Evolutionary conservation across 2,888 invertebrate genomes (phyloP).

Genomic region (Tortrix viridana): DNA sequence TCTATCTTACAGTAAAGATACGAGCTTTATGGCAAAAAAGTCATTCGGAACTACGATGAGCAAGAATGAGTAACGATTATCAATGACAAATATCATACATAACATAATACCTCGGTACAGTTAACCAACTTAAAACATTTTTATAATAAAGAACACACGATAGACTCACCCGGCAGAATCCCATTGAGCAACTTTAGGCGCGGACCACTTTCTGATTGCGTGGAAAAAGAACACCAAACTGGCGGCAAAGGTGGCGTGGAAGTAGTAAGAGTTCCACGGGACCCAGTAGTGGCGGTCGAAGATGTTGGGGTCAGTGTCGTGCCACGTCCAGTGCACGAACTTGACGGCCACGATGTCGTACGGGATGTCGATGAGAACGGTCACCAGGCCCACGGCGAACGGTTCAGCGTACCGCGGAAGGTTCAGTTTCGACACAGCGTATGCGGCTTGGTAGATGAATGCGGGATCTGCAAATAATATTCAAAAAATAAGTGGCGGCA

Average conservation of each 20-base stretch:
- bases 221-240: slow-evolving; percentile 89
- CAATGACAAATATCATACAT: too few species aligned
- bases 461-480: slow-evolving; percentile 78
- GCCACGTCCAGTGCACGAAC: slow-evolving; percentile 94
- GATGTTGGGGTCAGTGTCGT: slow-evolving; percentile 89
- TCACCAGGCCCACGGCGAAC: slow-evolving; percentile 87
- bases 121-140: too few species aligned
- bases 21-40: too few species aligned
- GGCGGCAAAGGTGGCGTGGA: slow-evolving; percentile 90
- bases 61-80: too few species aligned
- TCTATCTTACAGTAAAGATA: too few species aligned
- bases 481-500: too few species aligned
- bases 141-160: slow-evolving; percentile 3
- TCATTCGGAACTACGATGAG: too few species aligned
- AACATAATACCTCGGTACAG: too few species aligned
- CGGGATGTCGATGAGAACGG: slow-evolving; percentile 90
- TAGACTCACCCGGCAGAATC: slow-evolving; percentile 77
- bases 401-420: slow-evolving; percentile 85
- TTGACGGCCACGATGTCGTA: slow-evolving; percentile 92
- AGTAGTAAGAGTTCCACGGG: slow-evolving; percentile 93
- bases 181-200: slow-evolving; percentile 83
- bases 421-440: slow-evolving; percentile 82
- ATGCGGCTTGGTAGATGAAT: slow-evolving; percentile 85
- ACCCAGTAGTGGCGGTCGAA: slow-evolving; percentile 91
- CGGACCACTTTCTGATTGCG: slow-evolving; percentile 80